Evolutionary conservation across 2,888 invertebrate species (phyloP), one percentile per base, ranked within the genome.

Genomic region (Hetaerina titia): DNA sequence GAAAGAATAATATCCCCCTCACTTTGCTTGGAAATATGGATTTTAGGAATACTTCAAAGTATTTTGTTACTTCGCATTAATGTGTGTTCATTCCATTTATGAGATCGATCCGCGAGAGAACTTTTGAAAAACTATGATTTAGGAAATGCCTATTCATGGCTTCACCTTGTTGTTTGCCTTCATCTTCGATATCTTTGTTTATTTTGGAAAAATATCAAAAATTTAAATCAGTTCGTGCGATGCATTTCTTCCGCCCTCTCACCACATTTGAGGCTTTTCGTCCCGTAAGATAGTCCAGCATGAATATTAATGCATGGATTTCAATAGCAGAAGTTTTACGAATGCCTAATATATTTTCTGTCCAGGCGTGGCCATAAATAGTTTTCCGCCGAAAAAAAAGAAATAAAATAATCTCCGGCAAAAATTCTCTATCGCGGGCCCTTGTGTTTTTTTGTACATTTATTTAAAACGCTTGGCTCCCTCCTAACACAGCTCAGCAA

Each of bases 291-390:
- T 69, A 69, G 22, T 7, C 81, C 31, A 81, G 5, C 81, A 81
- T 81, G 81, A 31, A 81, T 81, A 31, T 31, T 81, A 81, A 69
- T 81, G 31, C 81, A 13, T 9, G 31, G 31, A 81, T 31, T 81
- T 31, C 81, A 81, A 81, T 81, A 81, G 31, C 81, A 81, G 81
- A 81, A 81, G 81, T 31, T 31, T 81, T 31, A 31, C 81, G 81
- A 22, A 11, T 11, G 81, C 81, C 25, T 81, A 25, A 81, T 31
- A 81, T 81, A 81, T 81, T 81, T 31, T 81, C 81, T 15, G 31
- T 31, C 31, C 81, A 81, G 81, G 81, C 81, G n/a, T 31, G 31
- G 31, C 81, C 81, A 81, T 81, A 81, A 81, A 81, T 81, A 31
- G 25, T 81, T 81, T 81, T 81, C 31, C 81, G 11, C 31, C 81